Percentiles rank a stretch among this genome's conserved stretches.
These are phyloP conservation scores for Grammomys dolichurus DNA, from an alignment of 2,113 vertebrate species.

Conservation along the genomic window DNA sequence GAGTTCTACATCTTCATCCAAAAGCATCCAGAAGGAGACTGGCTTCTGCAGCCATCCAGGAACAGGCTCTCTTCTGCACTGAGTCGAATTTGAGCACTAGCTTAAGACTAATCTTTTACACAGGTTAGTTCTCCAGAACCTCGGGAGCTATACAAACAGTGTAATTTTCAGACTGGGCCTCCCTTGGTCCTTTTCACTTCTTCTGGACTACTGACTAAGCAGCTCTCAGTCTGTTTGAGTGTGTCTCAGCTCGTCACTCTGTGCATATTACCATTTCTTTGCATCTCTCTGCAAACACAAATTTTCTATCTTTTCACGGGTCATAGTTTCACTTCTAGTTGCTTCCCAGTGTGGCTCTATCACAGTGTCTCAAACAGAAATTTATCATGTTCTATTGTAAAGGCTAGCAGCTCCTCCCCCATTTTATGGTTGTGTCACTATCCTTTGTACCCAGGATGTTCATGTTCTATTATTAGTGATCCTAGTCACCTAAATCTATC, in stretches of 20 bases:
- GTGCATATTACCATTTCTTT: neutral
- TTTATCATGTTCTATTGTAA: neutral
- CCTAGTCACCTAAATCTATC: neutral
- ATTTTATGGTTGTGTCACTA: neutral
- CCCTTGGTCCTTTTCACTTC: neutral
- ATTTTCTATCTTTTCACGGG: neutral
- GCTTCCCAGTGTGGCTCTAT: neutral
- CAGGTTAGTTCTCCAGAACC: neutral
- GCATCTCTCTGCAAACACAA: neutral
- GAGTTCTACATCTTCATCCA: too few relatives aligned
- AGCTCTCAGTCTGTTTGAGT: neutral
- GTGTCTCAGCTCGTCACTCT: neutral
- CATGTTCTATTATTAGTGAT: neutral
- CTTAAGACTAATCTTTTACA: neutral
- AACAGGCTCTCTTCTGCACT: too few relatives aligned
- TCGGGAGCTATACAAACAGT: neutral
- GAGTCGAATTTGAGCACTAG: too few relatives aligned
- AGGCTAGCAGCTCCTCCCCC: neutral
- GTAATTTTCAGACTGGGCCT: neutral
- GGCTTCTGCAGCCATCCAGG: too few relatives aligned
- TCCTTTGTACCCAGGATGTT: neutral
- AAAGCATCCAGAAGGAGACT: too few relatives aligned
- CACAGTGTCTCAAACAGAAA: neutral
- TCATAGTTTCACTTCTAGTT: neutral
- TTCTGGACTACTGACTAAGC: neutral